These are phyloP conservation scores for Halotydeus destructor DNA, from an alignment of 1,140 invertebrate species.

Conservation along the genomic window DNA sequence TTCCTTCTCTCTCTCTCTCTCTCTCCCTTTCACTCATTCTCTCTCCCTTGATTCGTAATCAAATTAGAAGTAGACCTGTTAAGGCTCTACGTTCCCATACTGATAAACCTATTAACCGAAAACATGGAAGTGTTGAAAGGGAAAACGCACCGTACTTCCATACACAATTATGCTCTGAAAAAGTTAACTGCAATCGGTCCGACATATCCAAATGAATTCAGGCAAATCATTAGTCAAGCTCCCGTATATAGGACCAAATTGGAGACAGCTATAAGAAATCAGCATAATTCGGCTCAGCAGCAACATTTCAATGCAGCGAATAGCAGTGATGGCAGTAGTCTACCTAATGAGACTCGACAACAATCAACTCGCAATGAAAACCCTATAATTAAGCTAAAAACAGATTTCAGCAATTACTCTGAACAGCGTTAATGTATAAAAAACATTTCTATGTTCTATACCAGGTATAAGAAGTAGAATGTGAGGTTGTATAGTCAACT, in stretches of 20 bases:
- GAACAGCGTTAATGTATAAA: not conserved
- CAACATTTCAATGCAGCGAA: constrained; percentile 22
- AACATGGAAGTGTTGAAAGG: constrained; percentile 24
- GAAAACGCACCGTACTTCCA: constrained; percentile 36
- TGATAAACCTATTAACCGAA: constrained; percentile 61
- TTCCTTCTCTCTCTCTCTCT: too few relatives aligned
- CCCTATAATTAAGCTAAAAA: constrained; percentile 79
- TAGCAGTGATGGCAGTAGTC: too few relatives aligned
- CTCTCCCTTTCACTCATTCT: not conserved
- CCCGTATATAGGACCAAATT: constrained; percentile 52
- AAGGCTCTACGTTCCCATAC: constrained; percentile 59
- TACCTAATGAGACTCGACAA: constrained; percentile 16
- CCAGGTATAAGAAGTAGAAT: not conserved
- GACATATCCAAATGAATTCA: constrained; percentile 76
- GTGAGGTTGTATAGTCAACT: too few relatives aligned
- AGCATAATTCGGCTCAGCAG: constrained; percentile 25
- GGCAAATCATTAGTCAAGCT: constrained; percentile 60
- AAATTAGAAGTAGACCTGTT: constrained; percentile 75
- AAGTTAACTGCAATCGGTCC: constrained; percentile 75
- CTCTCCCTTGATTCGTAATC: constrained; percentile 22
- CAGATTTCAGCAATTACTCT: constrained; percentile 70
- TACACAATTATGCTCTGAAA: constrained; percentile 67
- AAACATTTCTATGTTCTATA: not conserved
- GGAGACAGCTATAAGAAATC: constrained; percentile 50
- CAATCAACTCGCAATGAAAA: constrained; percentile 9